Evolutionary conservation across 1,140 invertebrate genomes (phyloP), one percentile per base, ranked within the genome.

Genomic region (Euborellia annulipes): DNA sequence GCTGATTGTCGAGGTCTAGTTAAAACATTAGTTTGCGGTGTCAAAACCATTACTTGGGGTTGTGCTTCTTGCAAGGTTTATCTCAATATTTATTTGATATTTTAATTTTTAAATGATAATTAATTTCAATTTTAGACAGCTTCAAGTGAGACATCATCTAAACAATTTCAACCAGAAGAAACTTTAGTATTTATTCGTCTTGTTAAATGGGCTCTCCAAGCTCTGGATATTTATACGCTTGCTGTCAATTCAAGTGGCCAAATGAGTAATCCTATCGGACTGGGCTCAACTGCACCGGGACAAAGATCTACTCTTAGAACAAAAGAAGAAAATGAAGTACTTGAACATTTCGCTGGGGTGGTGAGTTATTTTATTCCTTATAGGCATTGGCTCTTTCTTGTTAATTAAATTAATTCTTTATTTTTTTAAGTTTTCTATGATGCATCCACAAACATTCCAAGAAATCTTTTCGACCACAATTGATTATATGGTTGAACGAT

Each of bases 311-410:
- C 79, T 41, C 84, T 92, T 1, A 65, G 89, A 36, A 86, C 85
- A 2, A 94, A 95, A 64, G 93, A 96, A 62, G 93, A 96, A 63
- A 96, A 95, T 55, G 92, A 96, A 69, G 89, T 94, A 2, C 62
- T 97, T 7, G 93, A 96, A 63, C 88, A 94, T 61, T 94, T 96
- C 59, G 91, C 88, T 55, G 87, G 89, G 44, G 87, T 95, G 41
- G 84, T 86, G 65, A 74, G 76, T 27, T 17, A 46, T 27, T 7
- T 21, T 27, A 3, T 54, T 34, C 23, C 27, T 34, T 36, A n/a
- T n/a, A n/a, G n/a, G n/a, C n/a, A n/a, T n/a, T n/a, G n/a, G n/a
- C n/a, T n/a, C n/a, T n/a, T n/a, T n/a, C n/a, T n/a, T n/a, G n/a
- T n/a, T n/a, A n/a, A n/a, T n/a, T n/a, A n/a, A n/a, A n/a, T n/a